These are phyloP conservation scores for Scleropages formosus DNA, from an alignment of 2,797 vertebrate genomes.

Conservation along the genomic window DNA sequence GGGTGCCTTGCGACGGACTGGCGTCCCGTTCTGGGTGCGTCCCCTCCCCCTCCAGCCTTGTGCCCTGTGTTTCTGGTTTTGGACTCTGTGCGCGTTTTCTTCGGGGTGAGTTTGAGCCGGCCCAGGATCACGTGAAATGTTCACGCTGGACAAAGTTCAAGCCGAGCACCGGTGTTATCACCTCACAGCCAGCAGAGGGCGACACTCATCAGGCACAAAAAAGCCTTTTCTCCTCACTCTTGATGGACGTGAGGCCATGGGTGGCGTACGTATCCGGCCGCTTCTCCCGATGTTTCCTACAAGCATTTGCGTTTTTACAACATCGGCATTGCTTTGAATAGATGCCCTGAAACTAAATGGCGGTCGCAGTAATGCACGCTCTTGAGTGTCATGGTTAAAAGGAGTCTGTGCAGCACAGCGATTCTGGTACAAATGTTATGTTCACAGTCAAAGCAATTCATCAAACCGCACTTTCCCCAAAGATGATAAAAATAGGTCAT, in stretches of 20 bases:
- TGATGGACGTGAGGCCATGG: constrained; percentile 10
- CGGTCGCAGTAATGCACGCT: neutral
- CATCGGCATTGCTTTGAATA: neutral
- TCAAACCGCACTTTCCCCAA: neutral
- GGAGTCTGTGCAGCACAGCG: neutral
- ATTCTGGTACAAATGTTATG: neutral
- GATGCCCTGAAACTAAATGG: neutral
- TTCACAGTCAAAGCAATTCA: neutral
- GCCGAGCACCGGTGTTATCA: constrained; percentile 4
- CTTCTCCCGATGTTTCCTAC: neutral
- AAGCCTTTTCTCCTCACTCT: neutral
- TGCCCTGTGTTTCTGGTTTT: no score
- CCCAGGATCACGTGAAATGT: neutral
- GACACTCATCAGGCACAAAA: constrained; percentile 15
- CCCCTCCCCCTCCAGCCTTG: no score
- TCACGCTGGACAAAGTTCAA: neutral
- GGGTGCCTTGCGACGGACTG: no score
- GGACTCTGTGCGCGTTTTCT: no score
- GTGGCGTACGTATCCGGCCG: neutral
- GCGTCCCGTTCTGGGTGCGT: no score
- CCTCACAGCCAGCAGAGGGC: constrained; percentile 28
- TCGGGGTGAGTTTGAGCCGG: neutral
- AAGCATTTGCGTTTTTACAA: neutral
- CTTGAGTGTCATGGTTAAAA: constrained; percentile 1
- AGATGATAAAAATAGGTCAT: neutral